Evolutionary conservation across 2,113 vertebrate genomes (phyloP).

Genomic region (Malurus alboscapulatus): DNA sequence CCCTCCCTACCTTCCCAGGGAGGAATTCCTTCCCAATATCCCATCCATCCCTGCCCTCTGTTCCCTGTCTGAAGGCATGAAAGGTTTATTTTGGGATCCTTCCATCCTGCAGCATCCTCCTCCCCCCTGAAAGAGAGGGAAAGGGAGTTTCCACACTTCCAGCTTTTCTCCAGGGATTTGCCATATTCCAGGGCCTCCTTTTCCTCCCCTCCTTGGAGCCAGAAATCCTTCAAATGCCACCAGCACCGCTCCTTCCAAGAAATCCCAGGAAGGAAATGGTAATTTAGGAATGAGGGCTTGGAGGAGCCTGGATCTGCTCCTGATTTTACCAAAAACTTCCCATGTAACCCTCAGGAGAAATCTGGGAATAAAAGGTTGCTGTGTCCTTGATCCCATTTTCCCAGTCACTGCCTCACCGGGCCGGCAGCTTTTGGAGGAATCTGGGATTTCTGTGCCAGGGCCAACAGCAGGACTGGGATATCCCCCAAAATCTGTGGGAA

Average conservation of each 20-base stretch:
- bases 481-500: background rate
- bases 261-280: background rate
- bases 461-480: no score
- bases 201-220: fast-evolving
- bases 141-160: background rate
- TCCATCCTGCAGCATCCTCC: background rate
- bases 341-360: background rate
- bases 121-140: background rate
- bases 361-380: background rate
- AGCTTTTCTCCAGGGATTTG: background rate
- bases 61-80: background rate
- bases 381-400: background rate
- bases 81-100: background rate
- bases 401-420: background rate
- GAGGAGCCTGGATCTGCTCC: background rate
- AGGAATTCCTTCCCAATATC: background rate
- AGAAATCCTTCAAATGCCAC: background rate
- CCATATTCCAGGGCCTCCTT: background rate
- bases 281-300: background rate
- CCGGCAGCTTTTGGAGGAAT: background rate
- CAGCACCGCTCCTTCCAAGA: background rate
- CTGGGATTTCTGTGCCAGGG: background rate
- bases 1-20: background rate
- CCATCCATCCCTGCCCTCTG: background rate
- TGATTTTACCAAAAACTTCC: background rate